Evolutionary conservation across 2,888 invertebrate species (phyloP), one percentile per base, ranked within the genome.

Genomic region (Oscheius sp.): DNA sequence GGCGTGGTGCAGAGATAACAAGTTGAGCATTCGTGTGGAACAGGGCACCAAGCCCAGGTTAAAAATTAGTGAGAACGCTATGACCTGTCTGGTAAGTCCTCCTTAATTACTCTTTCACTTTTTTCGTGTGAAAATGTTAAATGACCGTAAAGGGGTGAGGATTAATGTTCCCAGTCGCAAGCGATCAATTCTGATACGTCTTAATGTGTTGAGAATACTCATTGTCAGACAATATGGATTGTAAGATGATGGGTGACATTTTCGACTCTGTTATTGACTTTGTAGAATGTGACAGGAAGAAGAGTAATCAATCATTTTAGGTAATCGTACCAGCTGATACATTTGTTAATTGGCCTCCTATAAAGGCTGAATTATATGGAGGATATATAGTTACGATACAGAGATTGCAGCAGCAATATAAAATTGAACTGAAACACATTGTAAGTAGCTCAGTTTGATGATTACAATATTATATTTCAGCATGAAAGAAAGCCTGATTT

Each of bases 341-440:
- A 17, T 51, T 59, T 24, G 73, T 74, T 5, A 79, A 79, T 56
- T 73, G 77, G 67, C 75, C 74, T 20, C 68, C 75, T 26, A 63
- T 75, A 22, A 70, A 26, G 33, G 67, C 73, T 44, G 67, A 75
- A n/a, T 44, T 79, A 8, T 47, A 51, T 2, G 65, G 64, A 44
- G 77, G 75, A n/a, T 74, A 72, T 45, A 59, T 33, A 8, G 50
- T 77, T 0, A 70, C 68, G 17, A 26, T 79, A 14, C 75, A 79
- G 51, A 47, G 74, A 36, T 67, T 75, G 66, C 77, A 79, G 38
- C 77, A 79, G 56, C 79, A 79, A 61, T 77, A 71, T 49, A 79
- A 79, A 59, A 75, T 79, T 38, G 51, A 59, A 22, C 67, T 79
- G 30, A 75, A 77, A 32, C 74, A 74, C 67, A 28, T 49, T 45